phyloP scores from a whole-genome alignment of 2,113 vertebrate species.

The Oncorhynchus kisutch region DNA sequence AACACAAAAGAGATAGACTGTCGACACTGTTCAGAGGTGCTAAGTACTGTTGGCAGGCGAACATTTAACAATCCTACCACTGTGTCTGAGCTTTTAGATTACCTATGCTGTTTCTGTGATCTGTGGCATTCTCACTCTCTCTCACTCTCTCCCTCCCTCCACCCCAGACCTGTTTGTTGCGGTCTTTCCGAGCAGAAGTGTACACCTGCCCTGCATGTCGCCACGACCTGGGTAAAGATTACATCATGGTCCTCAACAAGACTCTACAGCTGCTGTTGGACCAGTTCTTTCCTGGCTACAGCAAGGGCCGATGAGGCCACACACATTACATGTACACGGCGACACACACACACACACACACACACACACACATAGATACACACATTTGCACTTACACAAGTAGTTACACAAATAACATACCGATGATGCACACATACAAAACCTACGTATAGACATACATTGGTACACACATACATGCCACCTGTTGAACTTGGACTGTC shows the following conservation, averaged over 20 bases:
- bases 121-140: background rate
- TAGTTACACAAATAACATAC: conserved; percentile 11
- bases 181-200: conserved; percentile 93
- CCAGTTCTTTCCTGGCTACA: conserved; percentile 98
- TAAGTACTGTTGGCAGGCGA: too few relatives aligned
- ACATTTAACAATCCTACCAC: too few relatives aligned
- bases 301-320: conserved; percentile 93
- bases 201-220: conserved; percentile 97
- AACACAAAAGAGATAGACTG: too few relatives aligned
- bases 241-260: conserved; percentile 91
- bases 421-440: conserved; percentile 27
- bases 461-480: conserved; percentile 59
- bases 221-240: conserved; percentile 92
- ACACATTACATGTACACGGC: background rate
- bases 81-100: too few relatives aligned
- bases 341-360: too few relatives aligned
- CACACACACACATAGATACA: too few relatives aligned
- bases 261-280: conserved; percentile 91
- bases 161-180: conserved; percentile 89
- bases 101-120: background rate
- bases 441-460: conserved; percentile 40
- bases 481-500: conserved; percentile 59
- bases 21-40: too few relatives aligned
- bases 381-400: background rate
- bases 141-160: background rate